Base-by-base conservation (phyloP, 2,888 invertebrate species). In the Phragmatobia fuliginosa region DNA sequence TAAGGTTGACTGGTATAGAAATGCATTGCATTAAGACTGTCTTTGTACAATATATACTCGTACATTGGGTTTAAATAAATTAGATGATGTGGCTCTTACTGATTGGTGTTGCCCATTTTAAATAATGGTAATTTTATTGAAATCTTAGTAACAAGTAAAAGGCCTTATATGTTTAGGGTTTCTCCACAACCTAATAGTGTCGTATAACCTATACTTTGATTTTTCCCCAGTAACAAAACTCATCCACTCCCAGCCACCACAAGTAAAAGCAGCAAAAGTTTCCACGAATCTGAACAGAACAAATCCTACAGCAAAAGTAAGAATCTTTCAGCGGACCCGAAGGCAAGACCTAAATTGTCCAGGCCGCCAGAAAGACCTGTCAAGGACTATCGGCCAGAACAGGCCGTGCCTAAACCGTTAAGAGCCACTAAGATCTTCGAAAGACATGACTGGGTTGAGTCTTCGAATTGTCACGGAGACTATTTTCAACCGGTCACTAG, bases 311-410 rank as follows among this genome's bases (percentile, higher is more conserved):
- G 88, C 56, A 65, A 65, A 18, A 56, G 25, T 28, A 65, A 65
- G 33, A 65, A 56, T 14, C 25, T 65, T 10, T 94, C 94, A 0
- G 94, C 94, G 0, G 93, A 93, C 74, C 87, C 88, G 56, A 93
- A 93, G 77, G 68, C 78, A 2, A 81, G 91, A 2, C 76, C 86
- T 0, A 87, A 86, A 69, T 59, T 74, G 4, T 36, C 41, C 16
- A 86, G 90, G 75, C 79, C 78, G 72, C 79, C 76, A 0, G 93
- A 94, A 2, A 84, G 88, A 60, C 88, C 91, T 0, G 16, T 92
- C 16, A 94, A 92, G 71, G 93, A 94, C 58, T 89, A 88, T 75
- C 87, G 88, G 56, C 91, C 92, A 0, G 94, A 94, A 2, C 92
- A 92, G 62, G 80, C 81, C n/a, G 87, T 92, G 8, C 70, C 84